Evolutionary conservation across 2,888 invertebrate species (phyloP).

Genomic region (Pinctada fucata): DNA sequence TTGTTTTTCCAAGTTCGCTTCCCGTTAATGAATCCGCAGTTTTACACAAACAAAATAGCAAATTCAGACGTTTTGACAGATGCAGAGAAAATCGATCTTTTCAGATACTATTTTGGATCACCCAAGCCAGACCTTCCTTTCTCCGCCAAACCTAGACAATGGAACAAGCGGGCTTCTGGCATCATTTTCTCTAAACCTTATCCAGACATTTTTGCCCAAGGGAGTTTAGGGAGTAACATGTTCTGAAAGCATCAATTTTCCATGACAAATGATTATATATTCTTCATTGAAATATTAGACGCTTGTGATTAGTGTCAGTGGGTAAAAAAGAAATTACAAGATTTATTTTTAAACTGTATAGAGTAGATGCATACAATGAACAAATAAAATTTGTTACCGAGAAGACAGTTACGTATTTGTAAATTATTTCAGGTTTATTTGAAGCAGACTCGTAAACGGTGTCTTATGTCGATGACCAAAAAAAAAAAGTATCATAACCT

Average conservation of each 20-base stretch:
- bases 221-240: slow-evolving; percentile 23
- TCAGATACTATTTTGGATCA: slow-evolving; percentile 27
- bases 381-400: too few species aligned
- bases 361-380: too few species aligned
- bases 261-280: too few species aligned
- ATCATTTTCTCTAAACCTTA: slow-evolving; percentile 24
- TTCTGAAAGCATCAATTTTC: neutral
- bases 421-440: too few species aligned
- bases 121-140: slow-evolving; percentile 15
- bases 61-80: slow-evolving; percentile 18
- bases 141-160: slow-evolving; percentile 22
- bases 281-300: too few species aligned
- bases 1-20: slow-evolving; percentile 21
- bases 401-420: too few species aligned
- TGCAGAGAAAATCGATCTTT: slow-evolving; percentile 20
- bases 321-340: too few species aligned
- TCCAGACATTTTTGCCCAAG: slow-evolving; percentile 25
- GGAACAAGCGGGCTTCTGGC: slow-evolving; percentile 29
- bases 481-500: too few species aligned
- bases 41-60: slow-evolving; percentile 21
- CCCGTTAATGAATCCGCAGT: slow-evolving; percentile 32
- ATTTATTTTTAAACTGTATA: too few species aligned
- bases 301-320: too few species aligned
- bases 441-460: too few species aligned
- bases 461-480: too few species aligned